Evolutionary conservation across 1,140 invertebrate species (phyloP).

Genomic region (Eumeta japonica): DNA sequence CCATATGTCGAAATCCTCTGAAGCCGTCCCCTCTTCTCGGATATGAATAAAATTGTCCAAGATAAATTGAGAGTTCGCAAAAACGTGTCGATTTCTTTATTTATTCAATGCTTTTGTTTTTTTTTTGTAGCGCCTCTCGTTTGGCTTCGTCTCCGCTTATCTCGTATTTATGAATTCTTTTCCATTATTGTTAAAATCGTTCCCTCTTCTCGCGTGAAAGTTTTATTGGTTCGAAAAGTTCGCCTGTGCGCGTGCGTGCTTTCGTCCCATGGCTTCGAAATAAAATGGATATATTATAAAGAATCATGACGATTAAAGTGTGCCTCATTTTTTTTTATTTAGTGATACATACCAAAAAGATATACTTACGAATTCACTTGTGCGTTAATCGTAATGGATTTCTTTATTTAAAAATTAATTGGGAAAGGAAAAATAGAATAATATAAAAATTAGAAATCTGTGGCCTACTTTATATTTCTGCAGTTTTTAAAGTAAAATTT

Average conservation of each 20-base stretch:
- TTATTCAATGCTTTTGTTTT: constrained; percentile 44
- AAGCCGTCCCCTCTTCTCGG: constrained; percentile 26
- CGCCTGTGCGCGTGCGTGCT: too few species aligned
- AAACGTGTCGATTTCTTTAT: constrained; percentile 49
- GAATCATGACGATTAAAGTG: too few species aligned
- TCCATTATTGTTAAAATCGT: constrained; percentile 23
- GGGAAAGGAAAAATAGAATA: not conserved
- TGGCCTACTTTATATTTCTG: too few species aligned
- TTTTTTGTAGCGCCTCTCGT: constrained; percentile 28
- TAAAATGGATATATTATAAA: too few species aligned
- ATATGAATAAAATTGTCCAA: constrained; percentile 48
- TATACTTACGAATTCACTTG: too few species aligned
- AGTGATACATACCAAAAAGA: too few species aligned
- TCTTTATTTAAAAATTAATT: not conserved
- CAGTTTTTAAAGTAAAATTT: too few species aligned
- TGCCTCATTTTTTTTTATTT: too few species aligned
- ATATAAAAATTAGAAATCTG: too few species aligned
- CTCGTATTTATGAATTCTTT: constrained; percentile 34
- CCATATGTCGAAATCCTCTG: constrained; percentile 31
- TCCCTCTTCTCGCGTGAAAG: constrained; percentile 18
- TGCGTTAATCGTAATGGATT: not conserved
- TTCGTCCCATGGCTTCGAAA: too few species aligned
- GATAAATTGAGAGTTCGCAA: constrained; percentile 41
- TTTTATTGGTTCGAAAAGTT: too few species aligned
- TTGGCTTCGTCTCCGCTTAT: constrained; percentile 28